Percentiles rank a stretch among this genome's conserved stretches.
phyloP scores from a whole-genome alignment of 2,113 vertebrate genomes.

The Oenanthe oenanthe region DNA sequence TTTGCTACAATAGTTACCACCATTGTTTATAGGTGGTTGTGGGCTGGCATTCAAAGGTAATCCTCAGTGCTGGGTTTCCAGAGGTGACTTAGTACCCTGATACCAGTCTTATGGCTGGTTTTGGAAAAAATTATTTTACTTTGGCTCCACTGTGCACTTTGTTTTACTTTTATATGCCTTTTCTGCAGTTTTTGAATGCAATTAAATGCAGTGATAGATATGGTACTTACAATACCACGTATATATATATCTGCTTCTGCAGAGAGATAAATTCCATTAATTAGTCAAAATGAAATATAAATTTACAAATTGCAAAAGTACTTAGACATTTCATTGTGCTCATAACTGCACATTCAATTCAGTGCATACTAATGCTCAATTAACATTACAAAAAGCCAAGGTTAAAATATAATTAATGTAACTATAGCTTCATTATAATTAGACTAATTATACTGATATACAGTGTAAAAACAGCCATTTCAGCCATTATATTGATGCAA shows the following conservation, averaged over 20 bases:
- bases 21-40: neutral
- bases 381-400: slow-evolving; percentile 66
- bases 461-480: slow-evolving; percentile 47
- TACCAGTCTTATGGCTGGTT: neutral
- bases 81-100: neutral
- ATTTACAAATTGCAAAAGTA: slow-evolving; percentile 38
- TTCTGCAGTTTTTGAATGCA: neutral
- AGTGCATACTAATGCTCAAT: slow-evolving; percentile 60
- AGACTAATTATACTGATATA: slow-evolving; percentile 69
- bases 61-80: neutral
- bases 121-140: neutral
- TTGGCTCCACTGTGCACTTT: neutral
- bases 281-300: slow-evolving; percentile 46
- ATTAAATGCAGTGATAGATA: neutral
- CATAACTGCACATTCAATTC: slow-evolving; percentile 35
- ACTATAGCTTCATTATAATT: slow-evolving; percentile 65
- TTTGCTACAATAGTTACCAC: neutral
- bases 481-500: slow-evolving; percentile 48
- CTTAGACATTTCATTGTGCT: slow-evolving; percentile 65
- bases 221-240: neutral
- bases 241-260: neutral
- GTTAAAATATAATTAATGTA: slow-evolving; percentile 74
- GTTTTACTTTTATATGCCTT: neutral
- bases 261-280: slow-evolving; percentile 41
- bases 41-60: neutral